Percentiles rank a stretch among this genome's conserved stretches.
Conservation (phyloP, 2,888 invertebrate genomes). For the Caenorhabditis parvicauda region DNA sequence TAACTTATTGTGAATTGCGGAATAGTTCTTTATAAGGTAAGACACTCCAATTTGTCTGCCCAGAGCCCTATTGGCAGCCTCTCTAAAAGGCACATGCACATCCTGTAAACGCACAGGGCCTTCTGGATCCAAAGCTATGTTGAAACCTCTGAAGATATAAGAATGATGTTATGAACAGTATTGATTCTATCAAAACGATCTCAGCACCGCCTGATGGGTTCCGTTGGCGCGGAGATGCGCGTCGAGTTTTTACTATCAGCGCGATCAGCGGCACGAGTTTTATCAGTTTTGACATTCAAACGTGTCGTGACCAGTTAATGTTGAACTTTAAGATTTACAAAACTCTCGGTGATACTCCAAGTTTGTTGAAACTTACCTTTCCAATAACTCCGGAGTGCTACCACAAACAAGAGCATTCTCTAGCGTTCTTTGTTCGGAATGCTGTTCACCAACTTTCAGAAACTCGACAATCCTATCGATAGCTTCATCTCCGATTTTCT, state of each 20-base stretch:
- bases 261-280: too few species aligned
- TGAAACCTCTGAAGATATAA: conserved; percentile 34
- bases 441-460: conserved; percentile 34
- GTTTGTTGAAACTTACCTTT: conserved; percentile 45
- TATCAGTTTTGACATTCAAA: too few species aligned
- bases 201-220: too few species aligned
- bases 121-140: conserved; percentile 43
- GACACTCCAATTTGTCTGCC: conserved; percentile 49
- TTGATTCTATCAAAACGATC: too few species aligned
- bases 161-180: too few species aligned
- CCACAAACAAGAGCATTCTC: conserved; percentile 50
- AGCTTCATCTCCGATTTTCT: conserved; percentile 41
- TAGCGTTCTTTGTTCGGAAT: conserved; percentile 47
- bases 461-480: conserved; percentile 40
- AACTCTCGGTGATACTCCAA: conserved; percentile 20
- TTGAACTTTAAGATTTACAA: background rate
- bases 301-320: too few species aligned
- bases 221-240: too few species aligned
- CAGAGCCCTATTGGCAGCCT: conserved; percentile 38
- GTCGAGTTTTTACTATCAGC: too few species aligned
- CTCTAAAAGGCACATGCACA: conserved; percentile 37
- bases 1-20: too few species aligned
- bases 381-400: conserved; percentile 44
- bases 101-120: conserved; percentile 53
- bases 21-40: conserved; percentile 54